Evolutionary conservation across 1,140 invertebrate genomes (phyloP), one percentile per base, ranked within the genome.

Genomic region (Conus betulinus): DNA sequence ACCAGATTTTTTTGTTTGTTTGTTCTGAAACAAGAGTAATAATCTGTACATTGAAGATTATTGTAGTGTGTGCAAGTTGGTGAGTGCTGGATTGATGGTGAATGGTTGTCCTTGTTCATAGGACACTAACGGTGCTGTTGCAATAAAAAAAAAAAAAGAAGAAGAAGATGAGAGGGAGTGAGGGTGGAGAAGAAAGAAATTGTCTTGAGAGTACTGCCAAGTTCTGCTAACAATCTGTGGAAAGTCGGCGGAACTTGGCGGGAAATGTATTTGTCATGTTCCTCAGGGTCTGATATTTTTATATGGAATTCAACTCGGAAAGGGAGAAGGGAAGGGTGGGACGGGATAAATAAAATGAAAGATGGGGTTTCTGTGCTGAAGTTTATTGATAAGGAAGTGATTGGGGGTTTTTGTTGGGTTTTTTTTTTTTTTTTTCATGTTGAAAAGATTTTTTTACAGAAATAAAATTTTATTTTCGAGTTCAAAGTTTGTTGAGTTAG

Each of bases 51-150:
- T 63, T 84, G 53, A 57, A 78, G 76, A 39, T 78, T 51, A 81
- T 11, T 11, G 20, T 51, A 53, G 79, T 53, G 39, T 81, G 79
- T 53, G 10, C 5, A 20, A 20, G 67, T 71, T 51, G 27, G n/a
- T 51, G 27, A 74, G 71, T 8, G n/a, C 11, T 53, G 51, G 39
- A 51, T 53, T 81, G 52, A 81, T 51, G 27, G 52, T 71, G 3
- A 71, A 23, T 71, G 67, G 67, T 71, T 71, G 79, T 81, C 79
- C 79, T 23, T 53, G 23, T 23, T 39, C 39, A 20, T 63, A n/a
- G 84, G 84, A 57, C 67, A 76, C 20, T 57, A 17, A 87, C n/a
- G 85, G 85, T 87, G 85, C 85, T 87, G 85, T 57, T 87, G 71
- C 52, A 79, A 63, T 63, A 84, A n/a, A 53, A 60, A 60, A 39